A percentile compares a stretch with the other conserved stretches of the same genome.
phyloP scores from a whole-genome alignment of 2,113 vertebrate species.

The Perognathus longimembris region DNA sequence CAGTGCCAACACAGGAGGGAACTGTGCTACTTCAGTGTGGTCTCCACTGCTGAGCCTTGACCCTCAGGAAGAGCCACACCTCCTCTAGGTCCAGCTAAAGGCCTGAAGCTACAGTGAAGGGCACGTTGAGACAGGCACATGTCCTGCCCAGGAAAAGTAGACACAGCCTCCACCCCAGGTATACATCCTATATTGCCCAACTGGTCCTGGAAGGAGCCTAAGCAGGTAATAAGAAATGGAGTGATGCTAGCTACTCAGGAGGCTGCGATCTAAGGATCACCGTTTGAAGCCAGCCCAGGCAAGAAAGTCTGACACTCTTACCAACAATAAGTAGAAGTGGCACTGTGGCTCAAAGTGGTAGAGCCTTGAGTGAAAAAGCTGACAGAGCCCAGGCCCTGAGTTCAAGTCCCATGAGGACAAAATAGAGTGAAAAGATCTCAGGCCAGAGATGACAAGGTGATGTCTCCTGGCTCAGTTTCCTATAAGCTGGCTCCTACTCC shows the following conservation, averaged over 20 bases:
- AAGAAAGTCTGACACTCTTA: too few relatives aligned
- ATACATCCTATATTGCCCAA: not conserved
- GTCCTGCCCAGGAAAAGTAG: not conserved
- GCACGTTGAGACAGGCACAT: not conserved
- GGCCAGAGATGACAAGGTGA: not conserved
- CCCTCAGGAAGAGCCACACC: not conserved
- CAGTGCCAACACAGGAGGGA: not conserved
- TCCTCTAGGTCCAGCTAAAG: constrained; percentile 30
- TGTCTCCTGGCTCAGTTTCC: not conserved
- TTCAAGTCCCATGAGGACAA: not conserved
- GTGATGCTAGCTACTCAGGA: too few relatives aligned
- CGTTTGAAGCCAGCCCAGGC: too few relatives aligned
- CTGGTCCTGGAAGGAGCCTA: not conserved
- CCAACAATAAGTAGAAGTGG: too few relatives aligned
- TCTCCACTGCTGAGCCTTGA: not conserved
- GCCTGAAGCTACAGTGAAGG: not conserved
- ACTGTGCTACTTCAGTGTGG: not conserved
- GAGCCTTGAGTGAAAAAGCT: too few relatives aligned
- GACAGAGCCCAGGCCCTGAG: too few relatives aligned
- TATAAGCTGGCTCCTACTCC: not conserved
- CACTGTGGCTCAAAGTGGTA: too few relatives aligned
- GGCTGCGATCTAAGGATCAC: too few relatives aligned
- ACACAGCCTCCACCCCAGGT: not conserved
- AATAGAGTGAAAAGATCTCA: not conserved
- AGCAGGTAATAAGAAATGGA: not conserved